Evolutionary conservation across 2,888 invertebrate species (phyloP).

Genomic region (Creontiades dilutus): DNA sequence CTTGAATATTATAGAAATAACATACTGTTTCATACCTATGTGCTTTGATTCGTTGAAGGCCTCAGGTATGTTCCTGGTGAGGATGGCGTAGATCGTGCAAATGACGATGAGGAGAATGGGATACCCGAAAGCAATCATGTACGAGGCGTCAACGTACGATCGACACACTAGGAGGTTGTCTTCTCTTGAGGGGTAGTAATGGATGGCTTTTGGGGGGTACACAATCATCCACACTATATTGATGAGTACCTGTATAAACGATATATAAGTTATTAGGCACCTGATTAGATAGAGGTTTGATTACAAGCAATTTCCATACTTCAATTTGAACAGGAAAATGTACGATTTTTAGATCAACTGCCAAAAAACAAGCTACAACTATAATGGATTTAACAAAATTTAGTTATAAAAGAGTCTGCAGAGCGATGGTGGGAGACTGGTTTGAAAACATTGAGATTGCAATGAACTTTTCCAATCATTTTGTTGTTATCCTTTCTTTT

Average conservation of each 20-base stretch:
- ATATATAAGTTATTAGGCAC: not conserved
- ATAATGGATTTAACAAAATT: no score
- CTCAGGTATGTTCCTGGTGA: conserved; percentile 97
- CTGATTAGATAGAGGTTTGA: not conserved
- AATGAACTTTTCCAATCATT: no score
- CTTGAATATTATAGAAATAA: no score
- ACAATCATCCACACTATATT: conserved; percentile 96
- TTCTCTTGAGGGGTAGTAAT: conserved; percentile 93
- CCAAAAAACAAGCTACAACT: no score
- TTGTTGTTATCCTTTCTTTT: no score
- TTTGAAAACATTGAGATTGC: no score
- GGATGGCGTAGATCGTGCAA: conserved; percentile 97
- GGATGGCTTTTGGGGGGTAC: conserved; percentile 92
- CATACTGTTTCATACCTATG: conserved; percentile 84
- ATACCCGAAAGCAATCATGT: conserved; percentile 96
- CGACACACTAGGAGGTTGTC: conserved; percentile 96
- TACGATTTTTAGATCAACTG: no score
- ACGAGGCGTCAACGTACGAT: conserved; percentile 94
- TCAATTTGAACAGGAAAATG: no score
- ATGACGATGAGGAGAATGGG: conserved; percentile 95
- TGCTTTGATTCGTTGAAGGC: conserved; percentile 99
- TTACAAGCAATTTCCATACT: not conserved
- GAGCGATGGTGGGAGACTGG: no score
- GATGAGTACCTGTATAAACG: conserved; percentile 85
- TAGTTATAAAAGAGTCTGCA: no score